Evolutionary conservation across 2,113 vertebrate species (phyloP).

Genomic region (Gallinago media): DNA sequence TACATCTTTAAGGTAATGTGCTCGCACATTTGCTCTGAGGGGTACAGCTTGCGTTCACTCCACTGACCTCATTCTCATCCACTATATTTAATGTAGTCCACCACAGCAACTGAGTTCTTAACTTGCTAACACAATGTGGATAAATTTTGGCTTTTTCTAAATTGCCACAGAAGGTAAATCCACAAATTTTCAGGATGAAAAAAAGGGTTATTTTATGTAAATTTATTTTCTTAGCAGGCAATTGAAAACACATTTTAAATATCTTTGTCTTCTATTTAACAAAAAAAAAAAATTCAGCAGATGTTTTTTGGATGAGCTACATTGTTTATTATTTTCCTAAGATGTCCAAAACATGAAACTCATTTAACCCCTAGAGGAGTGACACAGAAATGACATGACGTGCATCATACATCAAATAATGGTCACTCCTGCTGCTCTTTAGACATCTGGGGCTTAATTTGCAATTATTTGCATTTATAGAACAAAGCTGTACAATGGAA

Average conservation of each 20-base stretch:
- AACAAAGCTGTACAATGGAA: constrained; percentile 61
- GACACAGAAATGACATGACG: constrained; percentile 36
- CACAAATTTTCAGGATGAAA: not conserved
- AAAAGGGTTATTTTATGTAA: not conserved
- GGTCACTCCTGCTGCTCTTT: constrained; percentile 65
- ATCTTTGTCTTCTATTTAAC: not conserved
- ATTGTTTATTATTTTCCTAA: constrained; percentile 27
- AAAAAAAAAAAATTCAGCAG: not conserved
- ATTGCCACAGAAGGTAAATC: not conserved
- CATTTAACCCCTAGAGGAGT: constrained; percentile 36
- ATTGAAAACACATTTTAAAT: constrained; percentile 53
- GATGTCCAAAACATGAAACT: not conserved
- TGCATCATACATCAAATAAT: constrained; percentile 52
- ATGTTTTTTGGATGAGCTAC: constrained; percentile 1
- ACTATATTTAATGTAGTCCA: constrained; percentile 24
- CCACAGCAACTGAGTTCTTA: not conserved
- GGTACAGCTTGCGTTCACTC: not conserved
- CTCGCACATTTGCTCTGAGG: not conserved
- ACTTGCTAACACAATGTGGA: not conserved
- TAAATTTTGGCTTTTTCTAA: not conserved
- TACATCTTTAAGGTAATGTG: not conserved
- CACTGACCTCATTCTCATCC: constrained; percentile 48
- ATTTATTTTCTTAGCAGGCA: constrained; percentile 37
- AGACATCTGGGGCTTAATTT: constrained; percentile 66
- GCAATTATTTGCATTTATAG: constrained; percentile 63